Evolutionary conservation across 2,113 vertebrate genomes (phyloP).

Genomic region (Embiotoca jacksoni): DNA sequence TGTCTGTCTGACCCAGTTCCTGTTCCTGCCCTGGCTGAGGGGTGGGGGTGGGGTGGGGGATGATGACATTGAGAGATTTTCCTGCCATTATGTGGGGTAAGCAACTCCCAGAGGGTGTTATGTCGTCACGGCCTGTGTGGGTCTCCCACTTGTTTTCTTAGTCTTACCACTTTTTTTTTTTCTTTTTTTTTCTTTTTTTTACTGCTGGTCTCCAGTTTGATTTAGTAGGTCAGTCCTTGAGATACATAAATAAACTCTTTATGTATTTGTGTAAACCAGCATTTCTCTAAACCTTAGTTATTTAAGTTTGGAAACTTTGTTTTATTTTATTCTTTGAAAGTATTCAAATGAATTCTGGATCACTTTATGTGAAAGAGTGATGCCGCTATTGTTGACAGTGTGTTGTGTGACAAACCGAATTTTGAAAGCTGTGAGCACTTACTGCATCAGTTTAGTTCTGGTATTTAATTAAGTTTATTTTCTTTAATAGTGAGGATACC

Average conservation of each 20-base stretch:
- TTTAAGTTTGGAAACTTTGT: neutral
- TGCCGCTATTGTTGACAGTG: too few relatives aligned
- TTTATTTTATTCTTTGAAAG: neutral
- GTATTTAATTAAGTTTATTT: constrained; percentile 4
- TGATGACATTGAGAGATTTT: constrained; percentile 76
- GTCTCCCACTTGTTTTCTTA: constrained; percentile 5
- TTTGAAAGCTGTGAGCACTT: neutral
- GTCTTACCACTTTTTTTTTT: neutral
- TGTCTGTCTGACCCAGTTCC: constrained; percentile 75
- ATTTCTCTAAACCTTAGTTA: neutral
- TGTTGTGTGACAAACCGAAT: neutral
- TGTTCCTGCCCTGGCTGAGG: constrained; percentile 66
- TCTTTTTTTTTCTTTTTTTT: neutral
- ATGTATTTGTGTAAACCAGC: neutral
- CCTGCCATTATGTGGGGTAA: constrained; percentile 75
- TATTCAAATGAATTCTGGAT: constrained; percentile 6
- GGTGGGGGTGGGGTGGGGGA: constrained; percentile 35
- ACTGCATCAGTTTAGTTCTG: neutral
- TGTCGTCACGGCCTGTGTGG: constrained; percentile 32
- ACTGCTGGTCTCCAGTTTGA: neutral
- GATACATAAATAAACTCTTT: constrained; percentile 19
- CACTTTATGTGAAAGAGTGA: neutral
- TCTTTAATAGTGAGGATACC: too few relatives aligned
- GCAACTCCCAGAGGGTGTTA: constrained; percentile 61
- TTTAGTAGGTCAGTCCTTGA: constrained; percentile 42